A percentile compares a stretch with the other conserved stretches of the same genome.
Evolutionary conservation across 2,797 vertebrate genomes (phyloP).

Genomic region (Eutrigla gurnardus): DNA sequence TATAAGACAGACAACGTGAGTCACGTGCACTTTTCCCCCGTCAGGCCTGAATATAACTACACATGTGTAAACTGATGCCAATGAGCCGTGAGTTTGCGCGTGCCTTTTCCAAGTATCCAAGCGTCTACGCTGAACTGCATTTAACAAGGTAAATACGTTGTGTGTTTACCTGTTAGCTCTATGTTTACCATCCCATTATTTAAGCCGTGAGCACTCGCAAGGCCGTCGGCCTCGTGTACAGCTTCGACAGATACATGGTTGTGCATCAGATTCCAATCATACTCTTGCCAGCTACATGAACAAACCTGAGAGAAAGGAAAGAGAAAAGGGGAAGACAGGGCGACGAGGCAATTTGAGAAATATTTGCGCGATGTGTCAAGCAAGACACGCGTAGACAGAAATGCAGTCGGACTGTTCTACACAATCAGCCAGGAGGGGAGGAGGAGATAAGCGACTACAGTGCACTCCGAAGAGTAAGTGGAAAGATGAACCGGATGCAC

Average conservation of each 20-base stretch:
- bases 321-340: slow-evolving; percentile 1
- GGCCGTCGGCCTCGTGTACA: slow-evolving; percentile 26
- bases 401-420: too few relatives aligned
- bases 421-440: background rate
- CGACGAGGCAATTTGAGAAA: slow-evolving; percentile 8
- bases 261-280: slow-evolving; percentile 65
- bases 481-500: slow-evolving; percentile 11
- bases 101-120: background rate
- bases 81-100: background rate
- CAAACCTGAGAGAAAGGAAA: slow-evolving; percentile 58
- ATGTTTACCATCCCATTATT: slow-evolving; percentile 29
- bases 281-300: slow-evolving; percentile 50
- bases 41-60: background rate
- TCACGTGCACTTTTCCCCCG: background rate
- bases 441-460: background rate
- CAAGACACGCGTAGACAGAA: background rate
- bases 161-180: slow-evolving; percentile 14
- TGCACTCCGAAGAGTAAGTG: slow-evolving; percentile 15
- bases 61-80: background rate
- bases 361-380: slow-evolving; percentile 24
- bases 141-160: slow-evolving; percentile 19
- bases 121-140: slow-evolving; percentile 4
- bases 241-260: slow-evolving; percentile 30
- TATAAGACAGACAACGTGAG: background rate
- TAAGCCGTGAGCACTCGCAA: slow-evolving; percentile 25